These are phyloP conservation scores for Napeogenes sylphis DNA, from an alignment of 2,888 invertebrate species.

Conservation along the genomic window DNA sequence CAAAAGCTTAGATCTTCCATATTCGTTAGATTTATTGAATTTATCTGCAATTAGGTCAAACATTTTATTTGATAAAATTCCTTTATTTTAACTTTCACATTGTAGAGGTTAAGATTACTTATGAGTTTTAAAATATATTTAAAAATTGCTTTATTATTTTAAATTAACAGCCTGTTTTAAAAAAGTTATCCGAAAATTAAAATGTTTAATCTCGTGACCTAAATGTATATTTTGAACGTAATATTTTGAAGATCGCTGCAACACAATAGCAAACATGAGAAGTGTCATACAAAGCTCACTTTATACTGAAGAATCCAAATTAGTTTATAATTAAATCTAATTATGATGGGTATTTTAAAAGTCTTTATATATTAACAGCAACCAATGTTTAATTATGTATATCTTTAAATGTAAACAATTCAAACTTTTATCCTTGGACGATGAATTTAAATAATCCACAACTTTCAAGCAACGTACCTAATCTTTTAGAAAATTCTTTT, in stretches of 20 bases:
- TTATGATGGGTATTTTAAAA: too few relatives aligned
- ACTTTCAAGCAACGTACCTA: background rate
- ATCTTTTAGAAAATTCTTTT: background rate
- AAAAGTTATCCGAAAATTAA: background rate
- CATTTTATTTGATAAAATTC: slow-evolving; percentile 2
- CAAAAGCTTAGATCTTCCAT: slow-evolving; percentile 5
- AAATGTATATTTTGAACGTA: background rate
- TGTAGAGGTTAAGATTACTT: background rate
- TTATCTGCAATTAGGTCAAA: slow-evolving; percentile 5
- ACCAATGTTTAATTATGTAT: too few relatives aligned
- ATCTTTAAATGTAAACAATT: background rate
- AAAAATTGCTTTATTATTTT: background rate
- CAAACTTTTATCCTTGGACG: background rate
- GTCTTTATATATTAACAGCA: too few relatives aligned
- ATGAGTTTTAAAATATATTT: background rate
- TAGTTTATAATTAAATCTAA: too few relatives aligned
- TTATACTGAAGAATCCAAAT: too few relatives aligned
- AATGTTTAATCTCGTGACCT: background rate
- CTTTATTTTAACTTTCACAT: background rate
- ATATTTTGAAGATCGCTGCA: background rate
- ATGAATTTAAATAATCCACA: slow-evolving; percentile 2
- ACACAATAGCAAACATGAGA: background rate
- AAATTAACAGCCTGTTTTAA: background rate
- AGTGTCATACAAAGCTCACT: too few relatives aligned
- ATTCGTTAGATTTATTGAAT: slow-evolving; percentile 4